Conservation (phyloP, 2,797 vertebrate genomes). For the Arnoldichthys spilopterus region DNA sequence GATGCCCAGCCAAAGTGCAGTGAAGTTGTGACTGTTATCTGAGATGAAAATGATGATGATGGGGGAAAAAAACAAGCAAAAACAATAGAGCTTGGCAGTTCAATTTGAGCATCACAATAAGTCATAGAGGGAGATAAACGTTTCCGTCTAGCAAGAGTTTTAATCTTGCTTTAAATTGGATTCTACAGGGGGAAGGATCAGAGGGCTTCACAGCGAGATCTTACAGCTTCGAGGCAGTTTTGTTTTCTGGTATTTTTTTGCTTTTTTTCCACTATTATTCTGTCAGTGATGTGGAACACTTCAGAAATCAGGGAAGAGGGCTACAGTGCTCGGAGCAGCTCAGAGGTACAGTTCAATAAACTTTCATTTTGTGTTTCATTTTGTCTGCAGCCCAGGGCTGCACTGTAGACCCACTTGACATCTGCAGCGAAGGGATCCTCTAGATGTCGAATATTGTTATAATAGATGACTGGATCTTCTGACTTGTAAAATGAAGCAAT, state of each 20-base stretch:
- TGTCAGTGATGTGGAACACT: slow-evolving; percentile 56
- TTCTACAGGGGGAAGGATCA: slow-evolving; percentile 41
- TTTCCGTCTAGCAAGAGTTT: slow-evolving; percentile 48
- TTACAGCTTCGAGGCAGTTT: slow-evolving; percentile 51
- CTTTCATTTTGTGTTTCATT: slow-evolving; percentile 66
- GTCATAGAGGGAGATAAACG: slow-evolving; percentile 36
- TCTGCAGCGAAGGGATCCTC: slow-evolving; percentile 46
- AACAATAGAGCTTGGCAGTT: slow-evolving; percentile 34
- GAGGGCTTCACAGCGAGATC: slow-evolving; percentile 45
- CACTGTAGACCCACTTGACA: slow-evolving; percentile 57
- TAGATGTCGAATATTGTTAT: slow-evolving; percentile 5
- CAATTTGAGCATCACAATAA: slow-evolving; percentile 25
- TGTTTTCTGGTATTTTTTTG: slow-evolving; percentile 46
- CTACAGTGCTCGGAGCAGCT: slow-evolving; percentile 49
- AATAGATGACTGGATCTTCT: slow-evolving; percentile 22
- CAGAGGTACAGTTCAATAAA: slow-evolving; percentile 66
- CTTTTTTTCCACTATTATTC: slow-evolving; percentile 61
- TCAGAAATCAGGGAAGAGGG: slow-evolving; percentile 62
- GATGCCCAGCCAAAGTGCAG: background rate
- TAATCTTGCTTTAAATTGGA: slow-evolving; percentile 56
- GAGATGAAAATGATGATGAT: slow-evolving; percentile 11
- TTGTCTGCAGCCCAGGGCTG: slow-evolving; percentile 56
- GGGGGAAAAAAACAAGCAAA: slow-evolving; percentile 15
- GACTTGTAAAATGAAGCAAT: background rate
- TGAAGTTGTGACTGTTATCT: slow-evolving; percentile 31